Evolutionary conservation across 2,113 vertebrate genomes (phyloP).

Genomic region (Syngnathoides biaculeatus): DNA sequence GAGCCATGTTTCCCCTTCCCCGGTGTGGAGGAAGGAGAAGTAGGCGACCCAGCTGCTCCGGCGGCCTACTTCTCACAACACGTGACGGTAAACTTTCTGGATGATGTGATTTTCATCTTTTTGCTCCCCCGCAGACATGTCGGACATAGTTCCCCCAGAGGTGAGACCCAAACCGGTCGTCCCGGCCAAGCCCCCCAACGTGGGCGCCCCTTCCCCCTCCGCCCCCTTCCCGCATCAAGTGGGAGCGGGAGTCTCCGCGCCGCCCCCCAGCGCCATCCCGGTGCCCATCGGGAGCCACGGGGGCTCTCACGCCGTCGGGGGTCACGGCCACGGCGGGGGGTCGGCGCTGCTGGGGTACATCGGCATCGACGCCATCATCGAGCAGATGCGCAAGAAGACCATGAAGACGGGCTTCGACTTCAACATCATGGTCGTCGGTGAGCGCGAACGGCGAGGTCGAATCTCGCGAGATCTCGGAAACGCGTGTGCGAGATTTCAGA

Average conservation of each 20-base stretch:
- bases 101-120: constrained; percentile 12
- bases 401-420: constrained; percentile 99
- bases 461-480: neutral
- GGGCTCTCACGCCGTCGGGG: constrained; percentile 18
- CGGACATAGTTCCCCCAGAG: constrained; percentile 89
- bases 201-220: constrained; percentile 66
- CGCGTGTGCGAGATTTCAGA: neutral
- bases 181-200: constrained; percentile 88
- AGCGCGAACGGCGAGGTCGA: neutral
- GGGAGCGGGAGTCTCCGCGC: constrained; percentile 33
- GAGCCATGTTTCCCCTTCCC: neutral
- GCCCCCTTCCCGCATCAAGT: constrained; percentile 59
- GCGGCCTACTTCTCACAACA: constrained; percentile 36
- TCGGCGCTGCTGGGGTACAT: constrained; percentile 88
- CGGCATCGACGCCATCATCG: constrained; percentile 94
- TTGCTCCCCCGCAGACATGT: constrained; percentile 80
- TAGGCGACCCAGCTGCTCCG: constrained; percentile 16
- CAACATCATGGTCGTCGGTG: constrained; percentile 91
- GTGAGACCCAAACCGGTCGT: constrained; percentile 87
- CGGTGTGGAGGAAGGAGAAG: constrained; percentile 7
- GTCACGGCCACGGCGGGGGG: constrained; percentile 54
- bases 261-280: constrained; percentile 56
- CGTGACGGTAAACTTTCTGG: neutral
- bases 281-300: constrained; percentile 50
- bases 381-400: constrained; percentile 98